Conservation (phyloP, 2,113 vertebrate species). For the Hirundichthys speculiger region DNA sequence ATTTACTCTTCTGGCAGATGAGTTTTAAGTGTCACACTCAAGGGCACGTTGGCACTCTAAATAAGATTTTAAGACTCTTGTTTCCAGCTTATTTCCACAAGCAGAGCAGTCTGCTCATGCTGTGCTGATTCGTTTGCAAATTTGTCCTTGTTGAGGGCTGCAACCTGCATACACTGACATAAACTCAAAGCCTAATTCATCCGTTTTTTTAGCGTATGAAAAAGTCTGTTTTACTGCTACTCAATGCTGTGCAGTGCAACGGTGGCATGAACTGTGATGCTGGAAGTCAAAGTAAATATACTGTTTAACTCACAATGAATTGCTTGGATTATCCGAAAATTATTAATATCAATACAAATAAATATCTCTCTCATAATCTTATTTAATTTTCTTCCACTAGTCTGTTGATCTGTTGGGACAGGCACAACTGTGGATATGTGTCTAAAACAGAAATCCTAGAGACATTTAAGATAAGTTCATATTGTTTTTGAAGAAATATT, state of each 20-base stretch:
- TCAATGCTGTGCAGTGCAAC: slow-evolving; percentile 56
- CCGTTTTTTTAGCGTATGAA: slow-evolving; percentile 16
- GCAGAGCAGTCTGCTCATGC: slow-evolving; percentile 35
- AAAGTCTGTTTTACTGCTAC: slow-evolving; percentile 58
- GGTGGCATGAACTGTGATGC: not conserved
- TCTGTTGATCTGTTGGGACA: slow-evolving; percentile 80
- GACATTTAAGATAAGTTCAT: too few species aligned
- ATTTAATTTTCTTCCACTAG: slow-evolving; percentile 22
- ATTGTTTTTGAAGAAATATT: too few species aligned
- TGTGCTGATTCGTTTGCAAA: slow-evolving; percentile 37
- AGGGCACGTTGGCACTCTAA: slow-evolving; percentile 55
- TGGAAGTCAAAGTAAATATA: slow-evolving; percentile 10
- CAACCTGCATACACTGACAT: slow-evolving; percentile 4
- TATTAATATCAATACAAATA: slow-evolving; percentile 7
- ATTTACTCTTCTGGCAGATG: slow-evolving; percentile 75
- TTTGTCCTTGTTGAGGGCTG: slow-evolving; percentile 21
- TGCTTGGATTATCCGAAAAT: not conserved
- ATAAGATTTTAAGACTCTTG: slow-evolving; percentile 51
- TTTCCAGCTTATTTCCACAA: slow-evolving; percentile 47
- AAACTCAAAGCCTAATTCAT: slow-evolving; percentile 12
- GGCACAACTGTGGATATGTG: too few species aligned
- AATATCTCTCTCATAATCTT: slow-evolving; percentile 19
- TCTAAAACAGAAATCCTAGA: too few species aligned
- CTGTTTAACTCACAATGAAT: slow-evolving; percentile 10
- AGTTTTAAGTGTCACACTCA: slow-evolving; percentile 64